Evolutionary conservation across 2,888 invertebrate species (phyloP).

Genomic region (Cantharis lateralis): DNA sequence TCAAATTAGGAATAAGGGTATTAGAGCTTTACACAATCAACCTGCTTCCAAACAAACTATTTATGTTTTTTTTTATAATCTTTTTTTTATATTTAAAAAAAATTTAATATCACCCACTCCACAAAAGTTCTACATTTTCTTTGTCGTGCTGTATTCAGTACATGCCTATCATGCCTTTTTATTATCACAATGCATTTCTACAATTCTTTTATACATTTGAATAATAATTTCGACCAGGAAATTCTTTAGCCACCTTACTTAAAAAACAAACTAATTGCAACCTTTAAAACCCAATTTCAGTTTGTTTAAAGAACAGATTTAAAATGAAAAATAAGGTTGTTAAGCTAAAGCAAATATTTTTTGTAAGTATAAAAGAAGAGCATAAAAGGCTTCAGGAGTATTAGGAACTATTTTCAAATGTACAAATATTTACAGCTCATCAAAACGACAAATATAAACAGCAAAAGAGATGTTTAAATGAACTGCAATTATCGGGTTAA

Average conservation of each 20-base stretch:
- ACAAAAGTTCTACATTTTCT: constrained; percentile 7
- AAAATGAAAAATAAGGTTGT: background rate
- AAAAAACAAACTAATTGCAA: background rate
- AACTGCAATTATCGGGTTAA: background rate
- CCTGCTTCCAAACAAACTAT: constrained; percentile 32
- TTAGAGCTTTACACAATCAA: constrained; percentile 32
- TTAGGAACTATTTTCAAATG: constrained; percentile 1
- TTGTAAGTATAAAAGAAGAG: background rate
- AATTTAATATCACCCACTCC: constrained; percentile 13
- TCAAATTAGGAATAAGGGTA: constrained; percentile 59
- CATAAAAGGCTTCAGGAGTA: background rate
- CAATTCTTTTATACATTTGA: background rate
- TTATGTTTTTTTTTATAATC: constrained; percentile 19
- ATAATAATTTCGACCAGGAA: background rate
- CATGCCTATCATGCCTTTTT: constrained; percentile 19
- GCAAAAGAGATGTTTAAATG: background rate
- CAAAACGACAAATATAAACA: background rate
- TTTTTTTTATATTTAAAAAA: constrained; percentile 1
- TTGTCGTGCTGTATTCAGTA: constrained; percentile 13
- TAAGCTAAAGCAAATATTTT: background rate
- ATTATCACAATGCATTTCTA: constrained; percentile 11
- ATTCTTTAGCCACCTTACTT: background rate
- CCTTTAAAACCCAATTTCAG: background rate
- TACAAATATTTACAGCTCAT: background rate
- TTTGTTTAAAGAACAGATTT: background rate